Evolutionary conservation across 2,888 invertebrate species (phyloP).

Genomic region (Alcis repandata): DNA sequence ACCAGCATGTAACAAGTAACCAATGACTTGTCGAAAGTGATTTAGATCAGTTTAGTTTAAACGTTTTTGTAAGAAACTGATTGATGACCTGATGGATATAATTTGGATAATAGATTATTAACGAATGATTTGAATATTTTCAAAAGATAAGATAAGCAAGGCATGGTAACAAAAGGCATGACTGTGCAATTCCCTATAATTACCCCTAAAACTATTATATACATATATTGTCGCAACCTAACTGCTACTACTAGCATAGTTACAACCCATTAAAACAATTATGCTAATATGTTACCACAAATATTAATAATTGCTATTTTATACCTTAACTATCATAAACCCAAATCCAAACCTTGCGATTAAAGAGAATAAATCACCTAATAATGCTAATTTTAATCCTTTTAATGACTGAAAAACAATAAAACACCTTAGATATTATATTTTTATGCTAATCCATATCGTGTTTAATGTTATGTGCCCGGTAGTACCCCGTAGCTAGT

Average conservation of each 20-base stretch:
- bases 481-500: conserved; percentile 68
- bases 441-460: conserved; percentile 5
- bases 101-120: background rate
- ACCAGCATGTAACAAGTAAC: background rate
- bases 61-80: background rate
- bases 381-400: conserved; percentile 21
- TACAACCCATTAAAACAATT: conserved; percentile 21
- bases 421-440: conserved; percentile 3
- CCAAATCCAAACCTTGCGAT: conserved; percentile 17
- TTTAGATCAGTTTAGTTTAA: background rate
- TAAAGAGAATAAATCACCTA: conserved; percentile 10
- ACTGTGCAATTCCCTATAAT: background rate
- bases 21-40: background rate
- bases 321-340: conserved; percentile 20
- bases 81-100: background rate
- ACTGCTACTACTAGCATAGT: conserved; percentile 2
- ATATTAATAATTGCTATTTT: conserved; percentile 21
- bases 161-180: conserved; percentile 17
- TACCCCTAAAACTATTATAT: conserved; percentile 4
- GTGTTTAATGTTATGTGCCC: conserved; percentile 24
- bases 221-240: conserved; percentile 11
- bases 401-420: conserved; percentile 17
- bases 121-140: too few relatives aligned
- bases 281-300: conserved; percentile 17
- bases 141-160: background rate